phyloP scores from a whole-genome alignment of 2,888 invertebrate species.

The Doris montereyensis region DNA sequence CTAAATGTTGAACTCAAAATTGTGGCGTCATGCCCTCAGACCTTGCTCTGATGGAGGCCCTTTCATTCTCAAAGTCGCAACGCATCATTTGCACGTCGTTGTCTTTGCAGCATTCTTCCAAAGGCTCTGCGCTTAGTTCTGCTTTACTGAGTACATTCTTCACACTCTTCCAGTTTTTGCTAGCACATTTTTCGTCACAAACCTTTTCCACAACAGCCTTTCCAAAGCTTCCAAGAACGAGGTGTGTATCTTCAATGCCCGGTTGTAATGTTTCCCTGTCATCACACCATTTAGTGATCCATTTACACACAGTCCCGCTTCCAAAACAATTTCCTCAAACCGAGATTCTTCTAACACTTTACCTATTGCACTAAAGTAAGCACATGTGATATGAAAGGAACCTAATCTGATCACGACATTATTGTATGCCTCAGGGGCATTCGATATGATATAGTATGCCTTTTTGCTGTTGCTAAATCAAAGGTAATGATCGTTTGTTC shows the following conservation, averaged over 20 bases:
- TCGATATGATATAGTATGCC: constrained; percentile 44
- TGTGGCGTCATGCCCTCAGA: not conserved
- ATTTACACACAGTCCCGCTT: constrained; percentile 22
- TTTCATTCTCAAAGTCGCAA: not conserved
- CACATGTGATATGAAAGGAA: constrained; percentile 41
- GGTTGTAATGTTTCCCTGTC: constrained; percentile 43
- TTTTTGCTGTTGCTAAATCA: constrained; percentile 47
- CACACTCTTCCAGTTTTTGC: not conserved
- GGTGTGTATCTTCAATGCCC: constrained; percentile 45
- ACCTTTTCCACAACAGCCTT: constrained; percentile 9
- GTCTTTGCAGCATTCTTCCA: not conserved
- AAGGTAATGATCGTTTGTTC: constrained; percentile 45
- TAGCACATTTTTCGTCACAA: not conserved
- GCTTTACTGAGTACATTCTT: not conserved
- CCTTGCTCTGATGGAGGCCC: not conserved
- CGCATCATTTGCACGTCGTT: not conserved
- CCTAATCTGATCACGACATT: constrained; percentile 26
- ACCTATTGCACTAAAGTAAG: constrained; percentile 39
- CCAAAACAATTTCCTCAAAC: constrained; percentile 12
- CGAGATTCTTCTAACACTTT: constrained; percentile 42
- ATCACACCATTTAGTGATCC: constrained; percentile 43
- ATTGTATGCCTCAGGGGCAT: constrained; percentile 2
- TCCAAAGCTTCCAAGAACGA: constrained; percentile 37
- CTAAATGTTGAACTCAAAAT: not conserved
- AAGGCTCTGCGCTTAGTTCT: no score